Evolutionary conservation across 1,140 invertebrate species (phyloP).

Genomic region (Plutomurus gul): DNA sequence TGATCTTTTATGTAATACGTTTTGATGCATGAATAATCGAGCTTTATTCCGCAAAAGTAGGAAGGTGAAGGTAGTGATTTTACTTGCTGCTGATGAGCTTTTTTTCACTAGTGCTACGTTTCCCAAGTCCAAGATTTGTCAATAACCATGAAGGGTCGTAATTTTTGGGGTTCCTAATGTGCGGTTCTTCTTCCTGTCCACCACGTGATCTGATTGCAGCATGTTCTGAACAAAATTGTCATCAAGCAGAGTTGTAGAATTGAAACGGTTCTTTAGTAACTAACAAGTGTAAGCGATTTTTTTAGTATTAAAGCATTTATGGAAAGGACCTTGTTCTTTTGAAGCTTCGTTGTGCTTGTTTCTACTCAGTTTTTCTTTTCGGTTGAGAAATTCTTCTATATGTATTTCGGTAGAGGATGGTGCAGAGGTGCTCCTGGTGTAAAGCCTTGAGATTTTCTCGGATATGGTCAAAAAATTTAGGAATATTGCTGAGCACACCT

Average conservation of each 20-base stretch:
- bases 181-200: background rate
- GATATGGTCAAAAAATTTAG: conserved; percentile 47
- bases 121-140: conserved; percentile 50
- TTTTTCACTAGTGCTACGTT: background rate
- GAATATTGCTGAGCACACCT: conserved; percentile 51
- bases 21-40: too few relatives aligned
- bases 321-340: background rate
- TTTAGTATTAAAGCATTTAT: conserved; percentile 12
- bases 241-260: background rate
- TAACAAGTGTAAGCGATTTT: too few relatives aligned
- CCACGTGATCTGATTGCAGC: background rate
- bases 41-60: background rate
- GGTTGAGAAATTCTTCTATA: background rate
- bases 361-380: background rate
- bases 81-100: background rate
- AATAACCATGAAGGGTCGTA: conserved; percentile 41
- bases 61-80: too few relatives aligned
- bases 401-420: background rate
- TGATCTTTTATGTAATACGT: too few relatives aligned
- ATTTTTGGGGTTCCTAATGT: conserved; percentile 30
- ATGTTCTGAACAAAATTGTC: conserved; percentile 1
- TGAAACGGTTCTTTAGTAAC: background rate
- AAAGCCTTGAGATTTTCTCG: conserved; percentile 47
- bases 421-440: background rate
- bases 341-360: background rate